A percentile compares a stretch with the other conserved stretches of the same genome.
Conservation (phyloP, 2,113 vertebrate species). For the Taxidea taxus region DNA sequence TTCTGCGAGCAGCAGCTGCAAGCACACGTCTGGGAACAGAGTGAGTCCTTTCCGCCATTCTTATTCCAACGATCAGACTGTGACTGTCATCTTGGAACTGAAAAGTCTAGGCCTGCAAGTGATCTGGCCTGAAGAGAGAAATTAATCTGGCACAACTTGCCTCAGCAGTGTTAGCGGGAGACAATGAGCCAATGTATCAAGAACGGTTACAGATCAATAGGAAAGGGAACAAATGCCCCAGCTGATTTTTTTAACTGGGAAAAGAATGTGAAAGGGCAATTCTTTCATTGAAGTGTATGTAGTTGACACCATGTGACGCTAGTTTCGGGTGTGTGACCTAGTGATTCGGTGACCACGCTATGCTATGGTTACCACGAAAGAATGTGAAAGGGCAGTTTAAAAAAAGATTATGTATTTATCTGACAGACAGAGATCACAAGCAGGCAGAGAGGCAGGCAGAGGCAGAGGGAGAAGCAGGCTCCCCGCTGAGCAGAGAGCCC, state of each 20-base stretch:
- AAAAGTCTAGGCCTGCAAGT: background rate
- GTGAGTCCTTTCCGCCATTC: background rate
- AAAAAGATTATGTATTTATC: too few relatives aligned
- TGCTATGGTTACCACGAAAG: background rate
- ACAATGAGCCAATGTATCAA: background rate
- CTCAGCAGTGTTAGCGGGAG: background rate
- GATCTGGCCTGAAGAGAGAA: background rate
- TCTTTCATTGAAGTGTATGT: background rate
- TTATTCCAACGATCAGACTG: background rate
- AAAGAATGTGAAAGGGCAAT: background rate
- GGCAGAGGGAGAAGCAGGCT: too few relatives aligned
- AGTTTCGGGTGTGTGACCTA: background rate
- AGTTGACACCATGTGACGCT: background rate
- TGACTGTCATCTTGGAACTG: background rate
- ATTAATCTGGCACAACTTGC: background rate
- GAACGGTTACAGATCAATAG: background rate
- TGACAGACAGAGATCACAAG: too few relatives aligned
- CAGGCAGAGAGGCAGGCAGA: too few relatives aligned
- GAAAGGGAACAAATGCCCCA: background rate
- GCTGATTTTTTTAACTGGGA: background rate
- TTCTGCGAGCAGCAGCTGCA: conserved; percentile 19
- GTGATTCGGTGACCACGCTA: background rate
- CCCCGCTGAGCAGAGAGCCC: too few relatives aligned
- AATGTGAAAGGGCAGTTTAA: background rate
- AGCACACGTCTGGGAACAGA: background rate